phyloP scores from a whole-genome alignment of 2,888 invertebrate species.

The Meliscaeva auricollis region DNA sequence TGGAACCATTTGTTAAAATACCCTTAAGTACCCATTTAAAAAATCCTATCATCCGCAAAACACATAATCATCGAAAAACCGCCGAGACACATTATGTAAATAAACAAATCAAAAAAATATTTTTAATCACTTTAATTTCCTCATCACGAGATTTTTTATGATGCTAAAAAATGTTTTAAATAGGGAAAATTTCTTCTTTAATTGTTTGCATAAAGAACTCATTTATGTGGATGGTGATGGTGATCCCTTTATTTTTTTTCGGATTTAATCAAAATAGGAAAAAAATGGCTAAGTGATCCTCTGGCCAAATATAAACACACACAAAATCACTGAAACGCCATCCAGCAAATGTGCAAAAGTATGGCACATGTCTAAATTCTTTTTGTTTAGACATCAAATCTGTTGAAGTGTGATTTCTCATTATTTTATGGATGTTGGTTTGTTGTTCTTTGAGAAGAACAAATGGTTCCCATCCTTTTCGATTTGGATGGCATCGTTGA shows the following conservation, averaged over 20 bases:
- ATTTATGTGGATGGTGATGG: slow-evolving; percentile 32
- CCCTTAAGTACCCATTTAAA: slow-evolving; percentile 27
- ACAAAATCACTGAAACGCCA: slow-evolving; percentile 39
- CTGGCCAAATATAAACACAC: slow-evolving; percentile 62
- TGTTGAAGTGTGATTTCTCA: slow-evolving; percentile 74
- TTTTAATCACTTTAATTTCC: slow-evolving; percentile 63
- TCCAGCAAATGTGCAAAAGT: slow-evolving; percentile 64
- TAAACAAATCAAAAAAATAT: slow-evolving; percentile 39
- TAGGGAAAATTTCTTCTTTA: slow-evolving; percentile 34
- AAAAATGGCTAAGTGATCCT: slow-evolving; percentile 58
- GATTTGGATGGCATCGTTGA: slow-evolving; percentile 53
- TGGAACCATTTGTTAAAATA: slow-evolving; percentile 47
- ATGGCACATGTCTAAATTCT: slow-evolving; percentile 71
- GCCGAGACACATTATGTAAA: slow-evolving; percentile 59
- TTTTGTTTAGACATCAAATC: slow-evolving; percentile 75
- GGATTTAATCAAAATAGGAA: slow-evolving; percentile 12
- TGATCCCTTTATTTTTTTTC: slow-evolving; percentile 14
- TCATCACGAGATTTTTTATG: slow-evolving; percentile 18
- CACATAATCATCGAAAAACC: slow-evolving; percentile 67
- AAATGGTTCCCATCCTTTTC: slow-evolving; percentile 70
- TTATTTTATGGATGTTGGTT: slow-evolving; percentile 47
- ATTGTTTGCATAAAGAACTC: slow-evolving; percentile 61
- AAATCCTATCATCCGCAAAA: slow-evolving; percentile 53
- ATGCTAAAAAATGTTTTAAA: neutral
- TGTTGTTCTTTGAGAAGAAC: slow-evolving; percentile 57